Base-by-base conservation (phyloP, 2,113 vertebrate genomes). In the Gymnorhina tibicen region DNA sequence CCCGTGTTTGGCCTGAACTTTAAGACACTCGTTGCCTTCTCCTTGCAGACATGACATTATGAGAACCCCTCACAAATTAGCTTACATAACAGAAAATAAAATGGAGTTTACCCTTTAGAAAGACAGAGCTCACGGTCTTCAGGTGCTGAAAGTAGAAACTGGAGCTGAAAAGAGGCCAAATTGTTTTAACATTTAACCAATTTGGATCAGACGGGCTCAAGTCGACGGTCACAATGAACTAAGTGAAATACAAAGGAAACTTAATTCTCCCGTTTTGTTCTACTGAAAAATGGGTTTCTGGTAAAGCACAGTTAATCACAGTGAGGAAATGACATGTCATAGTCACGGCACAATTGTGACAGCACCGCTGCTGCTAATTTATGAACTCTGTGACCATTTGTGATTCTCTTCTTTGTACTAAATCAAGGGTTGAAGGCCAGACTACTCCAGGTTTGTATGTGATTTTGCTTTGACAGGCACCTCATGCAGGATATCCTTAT, bases 1-100 rank as follows among this genome's bases (percentile, higher is more conserved):
- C 80, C 69, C 15, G 28, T 80, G 82, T 95, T 94, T 96, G 96
- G 89, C 87, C 91, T 95, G 95, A 96, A 94, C 91, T 96, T 96
- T 83, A 70, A 94, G 92, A 75, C 85, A 87, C 69, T 95, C 79
- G 5, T 16, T 94, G 82, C 75, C 96, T 64, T 85, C 91, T 89
- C 85, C 94, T 96, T 87, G 95, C 94, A 96, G 95, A 96, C 87
- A 85, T 78, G 96, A 93, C 95, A 95, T 95, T 96, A 96, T 75
- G 83, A 96, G 91, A 91, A 96, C 91, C 91, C 33, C 85, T 95
- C 73, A 92, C 70, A 95, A 97, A 96, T 96, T 56, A 96, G 91
- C 86, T 97, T 30, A 78, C 85, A 63, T 56, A 83, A 78, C 66
- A 85, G 87, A 93, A 95, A 95, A 95, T 95, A 94, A 94, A 97